These are phyloP conservation scores for Thereva nobilitata DNA, from an alignment of 2,888 invertebrate genomes.

Conservation along the genomic window DNA sequence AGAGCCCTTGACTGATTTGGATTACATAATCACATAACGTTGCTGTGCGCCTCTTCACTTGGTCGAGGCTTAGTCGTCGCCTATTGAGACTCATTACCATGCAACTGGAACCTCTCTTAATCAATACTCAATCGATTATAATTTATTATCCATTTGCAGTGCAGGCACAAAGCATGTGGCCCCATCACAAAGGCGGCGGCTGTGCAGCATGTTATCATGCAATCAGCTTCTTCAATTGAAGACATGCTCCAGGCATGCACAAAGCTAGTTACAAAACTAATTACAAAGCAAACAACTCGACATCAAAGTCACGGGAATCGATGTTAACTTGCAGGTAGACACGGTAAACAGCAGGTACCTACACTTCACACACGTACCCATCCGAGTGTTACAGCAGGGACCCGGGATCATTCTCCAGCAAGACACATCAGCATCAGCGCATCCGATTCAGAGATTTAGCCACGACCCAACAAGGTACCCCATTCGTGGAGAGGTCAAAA, in stretches of 20 bases:
- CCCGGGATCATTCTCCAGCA: not conserved
- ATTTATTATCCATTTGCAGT: too few relatives aligned
- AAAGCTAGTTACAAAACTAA: conserved; percentile 11
- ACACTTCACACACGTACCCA: conserved; percentile 12
- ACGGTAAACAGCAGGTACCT: conserved; percentile 24
- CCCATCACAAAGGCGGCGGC: too few relatives aligned
- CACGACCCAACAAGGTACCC: conserved; percentile 26
- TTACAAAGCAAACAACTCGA: conserved; percentile 25
- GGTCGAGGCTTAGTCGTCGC: too few relatives aligned
- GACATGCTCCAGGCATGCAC: conserved; percentile 4
- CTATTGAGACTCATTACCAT: too few relatives aligned
- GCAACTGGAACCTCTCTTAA: too few relatives aligned
- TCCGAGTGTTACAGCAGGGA: not conserved
- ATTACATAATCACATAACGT: too few relatives aligned
- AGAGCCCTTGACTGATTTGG: too few relatives aligned
- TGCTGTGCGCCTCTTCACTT: too few relatives aligned
- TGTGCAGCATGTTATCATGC: not conserved
- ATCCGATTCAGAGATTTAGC: conserved; percentile 5
- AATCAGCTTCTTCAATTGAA: not conserved
- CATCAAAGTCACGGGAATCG: conserved; percentile 27
- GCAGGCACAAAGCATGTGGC: too few relatives aligned
- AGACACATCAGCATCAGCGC: not conserved
- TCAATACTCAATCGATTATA: too few relatives aligned
- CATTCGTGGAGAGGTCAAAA: conserved; percentile 19
- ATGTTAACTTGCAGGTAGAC: conserved; percentile 30